Base-by-base conservation (phyloP, 2,888 invertebrate genomes). In the Onthophagus sagittarius region DNA sequence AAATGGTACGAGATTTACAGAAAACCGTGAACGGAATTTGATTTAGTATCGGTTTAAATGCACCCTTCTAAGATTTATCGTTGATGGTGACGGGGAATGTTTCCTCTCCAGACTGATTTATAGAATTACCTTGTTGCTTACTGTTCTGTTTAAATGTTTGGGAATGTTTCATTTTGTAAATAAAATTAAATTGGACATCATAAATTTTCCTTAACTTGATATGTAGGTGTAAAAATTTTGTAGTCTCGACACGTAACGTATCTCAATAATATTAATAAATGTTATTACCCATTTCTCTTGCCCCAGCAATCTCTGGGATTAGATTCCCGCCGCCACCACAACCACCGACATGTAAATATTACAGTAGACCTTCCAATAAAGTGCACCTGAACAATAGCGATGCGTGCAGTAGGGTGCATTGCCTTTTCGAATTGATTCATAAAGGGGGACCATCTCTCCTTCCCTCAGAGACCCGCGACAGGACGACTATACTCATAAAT, bases 381-480 rank as follows among this genome's bases (percentile, higher is more conserved):
- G 64, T 71, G 71, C 70, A 73, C 72, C 72, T 72, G 72, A 73
- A 73, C 73, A 73, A 73, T 70, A 65, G 73, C 63, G 31, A 70
- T 67, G 73, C 73, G 73, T 73, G 73, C 62, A 53, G 39, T 63
- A 73, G 73, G 73, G 73, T 73, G 73, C 73, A 73, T 73, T 73
- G 73, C 70, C 73, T 73, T 70, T 73, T 71, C 70, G 73, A 73
- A 73, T 70, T 71, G 73, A 70, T 70, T 72, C 73, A 70, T 73
- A 70, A 70, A 73, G 63, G 69, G 72, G 63, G 69, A 67, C 63
- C 70, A 71, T 70, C 73, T 70, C 73, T 70, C n/a, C n/a, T 70
- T 73, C 73, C 11, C 39, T 62, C 70, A n/a, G 64, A 62, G 65
- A 70, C 70, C 23, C 23, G 23, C 23, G 23, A 3, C 23, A 23